phyloP scores from a whole-genome alignment of 2,797 vertebrate species.

The Streptopelia turtur region DNA sequence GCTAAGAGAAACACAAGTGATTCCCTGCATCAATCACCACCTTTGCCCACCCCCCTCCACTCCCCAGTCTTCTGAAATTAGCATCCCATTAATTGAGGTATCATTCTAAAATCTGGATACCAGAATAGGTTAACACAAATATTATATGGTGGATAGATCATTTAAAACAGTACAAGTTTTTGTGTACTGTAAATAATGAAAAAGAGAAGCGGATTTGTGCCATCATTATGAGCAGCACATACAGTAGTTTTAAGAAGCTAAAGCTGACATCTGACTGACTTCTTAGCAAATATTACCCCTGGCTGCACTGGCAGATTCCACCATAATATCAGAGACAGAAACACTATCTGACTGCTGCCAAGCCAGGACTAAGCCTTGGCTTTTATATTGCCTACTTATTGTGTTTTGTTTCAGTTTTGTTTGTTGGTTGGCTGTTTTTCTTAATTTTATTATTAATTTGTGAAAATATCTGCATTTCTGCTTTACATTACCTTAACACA shows the following conservation, averaged over 20 bases:
- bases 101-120: not conserved
- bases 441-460: not conserved
- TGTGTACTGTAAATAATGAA: conserved; percentile 25
- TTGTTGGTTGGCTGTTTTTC: not conserved
- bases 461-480: conserved; percentile 1
- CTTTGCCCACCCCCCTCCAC: not conserved
- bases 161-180: conserved; percentile 2
- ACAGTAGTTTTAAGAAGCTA: conserved; percentile 27
- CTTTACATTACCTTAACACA: not conserved
- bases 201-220: not conserved
- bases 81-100: not conserved
- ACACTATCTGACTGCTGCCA: conserved; percentile 57
- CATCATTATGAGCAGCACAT: conserved; percentile 21
- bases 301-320: conserved; percentile 47
- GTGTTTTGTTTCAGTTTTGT: not conserved
- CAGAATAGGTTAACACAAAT: not conserved
- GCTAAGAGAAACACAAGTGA: conserved; percentile 31
- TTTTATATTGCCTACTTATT: not conserved
- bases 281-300: conserved; percentile 54
- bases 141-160: not conserved
- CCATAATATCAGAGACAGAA: conserved; percentile 13
- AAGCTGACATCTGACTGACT: conserved; percentile 62
- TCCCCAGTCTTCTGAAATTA: not conserved
- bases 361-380: not conserved
- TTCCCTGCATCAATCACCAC: not conserved